Percentiles rank a stretch among this genome's conserved stretches.
phyloP scores from a whole-genome alignment of 2,797 vertebrate genomes.

The Graptemys geographica region DNA sequence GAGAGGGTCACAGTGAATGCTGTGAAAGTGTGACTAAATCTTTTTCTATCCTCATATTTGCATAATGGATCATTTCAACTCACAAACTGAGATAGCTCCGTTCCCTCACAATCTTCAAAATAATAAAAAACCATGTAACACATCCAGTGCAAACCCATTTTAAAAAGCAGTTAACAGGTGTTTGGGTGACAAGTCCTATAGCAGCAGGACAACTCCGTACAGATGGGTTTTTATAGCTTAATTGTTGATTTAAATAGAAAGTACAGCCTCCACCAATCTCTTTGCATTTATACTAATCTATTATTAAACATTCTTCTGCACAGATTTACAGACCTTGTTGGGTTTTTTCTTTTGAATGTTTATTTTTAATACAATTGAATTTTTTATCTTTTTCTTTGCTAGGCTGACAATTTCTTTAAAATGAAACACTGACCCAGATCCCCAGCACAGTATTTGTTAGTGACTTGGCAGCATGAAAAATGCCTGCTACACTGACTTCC shows the following conservation, averaged over 20 bases:
- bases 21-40: neutral
- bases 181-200: neutral
- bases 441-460: neutral
- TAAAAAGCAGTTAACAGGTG: neutral
- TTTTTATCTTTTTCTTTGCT: neutral
- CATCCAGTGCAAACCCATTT: neutral
- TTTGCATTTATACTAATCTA: neutral
- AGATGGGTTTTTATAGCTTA: neutral
- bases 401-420: neutral
- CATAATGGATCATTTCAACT: neutral
- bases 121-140: neutral
- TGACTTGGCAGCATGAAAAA: neutral
- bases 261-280: neutral
- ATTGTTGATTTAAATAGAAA: conserved; percentile 4
- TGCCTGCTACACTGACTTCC: neutral
- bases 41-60: neutral
- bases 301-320: conserved; percentile 32
- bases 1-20: neutral
- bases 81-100: neutral
- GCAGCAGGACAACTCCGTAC: neutral
- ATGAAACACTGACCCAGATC: conserved; percentile 12
- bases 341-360: neutral
- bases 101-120: neutral
- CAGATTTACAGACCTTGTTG: conserved; percentile 1
- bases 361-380: neutral